These are phyloP conservation scores for Pygoscelis antarcticus DNA, from an alignment of 2,113 vertebrate species.

Conservation along the genomic window DNA sequence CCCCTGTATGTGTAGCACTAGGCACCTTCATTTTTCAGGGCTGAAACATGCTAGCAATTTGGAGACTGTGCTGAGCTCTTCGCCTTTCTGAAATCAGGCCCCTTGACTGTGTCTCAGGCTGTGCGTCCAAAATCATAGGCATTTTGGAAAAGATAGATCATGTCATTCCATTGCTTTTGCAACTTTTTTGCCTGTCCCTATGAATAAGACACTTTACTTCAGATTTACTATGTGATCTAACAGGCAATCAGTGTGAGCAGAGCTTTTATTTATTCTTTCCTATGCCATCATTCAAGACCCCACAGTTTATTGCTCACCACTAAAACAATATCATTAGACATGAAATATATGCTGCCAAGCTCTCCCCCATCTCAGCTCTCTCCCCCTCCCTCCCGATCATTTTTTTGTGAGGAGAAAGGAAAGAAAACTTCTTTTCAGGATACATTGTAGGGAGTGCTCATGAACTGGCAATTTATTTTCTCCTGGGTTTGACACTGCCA, in stretches of 20 bases:
- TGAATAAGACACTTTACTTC: background rate
- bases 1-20: background rate
- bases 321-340: conserved; percentile 42
- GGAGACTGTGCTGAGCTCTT: background rate
- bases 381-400: background rate
- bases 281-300: conserved; percentile 7
- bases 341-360: background rate
- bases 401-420: background rate
- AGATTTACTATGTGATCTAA: conserved; percentile 6
- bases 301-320: conserved; percentile 21
- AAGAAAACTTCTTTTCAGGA: conserved; percentile 56
- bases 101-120: background rate
- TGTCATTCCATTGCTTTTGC: background rate
- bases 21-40: background rate
- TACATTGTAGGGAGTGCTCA: conserved; percentile 25
- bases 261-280: conserved; percentile 30
- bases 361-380: background rate
- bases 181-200: background rate
- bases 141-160: background rate
- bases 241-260: background rate
- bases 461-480: conserved; percentile 58
- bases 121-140: background rate
- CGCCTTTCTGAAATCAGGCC: background rate
- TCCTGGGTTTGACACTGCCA: conserved; percentile 53
- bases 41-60: background rate